phyloP scores from a whole-genome alignment of 2,888 invertebrate genomes.

The Spatulosminthurus flaviceps region DNA sequence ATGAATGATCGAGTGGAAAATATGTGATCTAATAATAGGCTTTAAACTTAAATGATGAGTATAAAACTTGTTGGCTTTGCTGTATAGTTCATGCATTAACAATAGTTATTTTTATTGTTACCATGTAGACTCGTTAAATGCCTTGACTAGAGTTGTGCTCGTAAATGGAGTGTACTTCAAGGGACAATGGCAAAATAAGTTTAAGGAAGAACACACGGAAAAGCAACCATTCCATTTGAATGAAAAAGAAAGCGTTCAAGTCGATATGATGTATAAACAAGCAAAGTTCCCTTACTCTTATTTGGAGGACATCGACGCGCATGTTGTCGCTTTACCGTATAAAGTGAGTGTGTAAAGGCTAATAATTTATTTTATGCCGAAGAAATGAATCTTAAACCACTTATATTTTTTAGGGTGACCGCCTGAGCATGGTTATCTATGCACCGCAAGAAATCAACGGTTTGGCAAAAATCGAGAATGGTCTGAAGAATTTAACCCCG shows the following conservation, averaged over 20 bases:
- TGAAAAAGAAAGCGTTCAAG: conserved; percentile 58
- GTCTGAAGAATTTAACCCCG: conserved; percentile 48
- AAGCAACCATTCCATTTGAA: conserved; percentile 64
- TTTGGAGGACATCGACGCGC: conserved; percentile 63
- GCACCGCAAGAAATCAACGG: conserved; percentile 76
- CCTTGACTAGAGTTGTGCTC: conserved; percentile 64
- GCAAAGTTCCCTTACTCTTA: conserved; percentile 65
- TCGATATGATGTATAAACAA: conserved; percentile 67
- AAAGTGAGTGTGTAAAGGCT: conserved; percentile 56
- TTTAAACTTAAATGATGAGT: too few relatives aligned
- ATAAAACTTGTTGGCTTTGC: too few relatives aligned
- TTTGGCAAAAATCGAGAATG: conserved; percentile 71
- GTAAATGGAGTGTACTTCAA: conserved; percentile 66
- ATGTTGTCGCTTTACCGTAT: conserved; percentile 66
- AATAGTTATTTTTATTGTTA: background rate
- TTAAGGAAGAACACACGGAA: conserved; percentile 62
- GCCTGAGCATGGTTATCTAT: conserved; percentile 79
- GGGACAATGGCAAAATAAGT: conserved; percentile 64
- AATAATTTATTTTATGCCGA: background rate
- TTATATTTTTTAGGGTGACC: conserved; percentile 68
- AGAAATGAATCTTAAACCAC: too few relatives aligned
- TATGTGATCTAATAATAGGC: too few relatives aligned
- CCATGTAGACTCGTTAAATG: conserved; percentile 44
- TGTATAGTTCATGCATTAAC: too few relatives aligned
- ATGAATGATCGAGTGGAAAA: too few relatives aligned